Evolutionary conservation across 2,113 vertebrate species (phyloP).

Genomic region (Notothenia rossii): DNA sequence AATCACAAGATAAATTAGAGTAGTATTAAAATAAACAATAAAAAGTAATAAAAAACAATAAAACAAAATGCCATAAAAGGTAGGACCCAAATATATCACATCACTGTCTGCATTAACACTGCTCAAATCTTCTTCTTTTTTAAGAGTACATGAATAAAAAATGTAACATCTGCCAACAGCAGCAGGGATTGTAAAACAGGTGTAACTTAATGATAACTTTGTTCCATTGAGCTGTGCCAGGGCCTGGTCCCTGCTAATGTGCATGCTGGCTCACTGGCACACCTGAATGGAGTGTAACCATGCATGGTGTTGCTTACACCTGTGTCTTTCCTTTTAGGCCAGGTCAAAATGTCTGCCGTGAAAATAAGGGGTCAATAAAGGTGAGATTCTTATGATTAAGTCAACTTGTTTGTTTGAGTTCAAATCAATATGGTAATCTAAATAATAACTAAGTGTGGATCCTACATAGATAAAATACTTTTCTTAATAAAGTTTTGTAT

Average conservation of each 20-base stretch:
- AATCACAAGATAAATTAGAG: too few relatives aligned
- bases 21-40: too few relatives aligned
- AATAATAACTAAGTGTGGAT: not conserved
- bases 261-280: constrained; percentile 7
- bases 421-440: not conserved
- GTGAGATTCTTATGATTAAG: not conserved
- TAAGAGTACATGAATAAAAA: not conserved
- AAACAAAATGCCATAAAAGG: not conserved
- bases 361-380: not conserved
- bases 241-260: constrained; percentile 14
- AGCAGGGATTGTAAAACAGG: constrained; percentile 19
- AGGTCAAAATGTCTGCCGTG: not conserved
- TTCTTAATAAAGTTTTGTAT: not conserved
- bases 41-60: not conserved
- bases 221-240: constrained; percentile 6
- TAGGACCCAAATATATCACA: too few relatives aligned
- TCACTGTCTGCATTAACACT: too few relatives aligned
- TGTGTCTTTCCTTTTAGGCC: not conserved
- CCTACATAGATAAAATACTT: not conserved
- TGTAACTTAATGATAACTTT: constrained; percentile 23
- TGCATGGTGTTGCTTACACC: not conserved
- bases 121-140: too few relatives aligned
- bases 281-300: constrained; percentile 1
- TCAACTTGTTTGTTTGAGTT: too few relatives aligned
- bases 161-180: not conserved